Percentiles rank a stretch among this genome's conserved stretches.
phyloP scores from a whole-genome alignment of 2,797 vertebrate genomes.

The Acanthis flammea region DNA sequence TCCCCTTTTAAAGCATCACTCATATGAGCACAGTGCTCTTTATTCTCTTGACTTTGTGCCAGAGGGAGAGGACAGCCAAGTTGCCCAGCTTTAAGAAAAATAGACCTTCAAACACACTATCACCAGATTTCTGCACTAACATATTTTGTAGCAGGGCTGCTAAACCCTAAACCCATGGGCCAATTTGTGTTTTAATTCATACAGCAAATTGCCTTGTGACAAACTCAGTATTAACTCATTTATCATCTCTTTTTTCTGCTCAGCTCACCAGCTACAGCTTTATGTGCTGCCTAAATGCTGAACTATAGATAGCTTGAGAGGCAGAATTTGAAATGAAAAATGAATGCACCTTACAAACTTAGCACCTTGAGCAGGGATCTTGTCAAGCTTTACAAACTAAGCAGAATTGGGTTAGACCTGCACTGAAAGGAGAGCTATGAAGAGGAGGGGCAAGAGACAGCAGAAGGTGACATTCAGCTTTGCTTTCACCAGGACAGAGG shows the following conservation, averaged over 20 bases:
- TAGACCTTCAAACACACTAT: background rate
- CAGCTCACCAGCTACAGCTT: conserved; percentile 24
- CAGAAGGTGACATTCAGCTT: conserved; percentile 31
- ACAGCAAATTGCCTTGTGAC: conserved; percentile 40
- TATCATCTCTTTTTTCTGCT: conserved; percentile 33
- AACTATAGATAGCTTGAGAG: conserved; percentile 15
- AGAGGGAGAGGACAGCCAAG: conserved; percentile 27
- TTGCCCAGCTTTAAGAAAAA: conserved; percentile 8
- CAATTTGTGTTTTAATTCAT: conserved; percentile 58
- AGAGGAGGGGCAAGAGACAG: background rate
- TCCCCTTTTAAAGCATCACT: background rate
- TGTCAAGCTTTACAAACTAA: conserved; percentile 37
- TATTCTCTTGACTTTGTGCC: conserved; percentile 24
- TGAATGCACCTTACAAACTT: conserved; percentile 1
- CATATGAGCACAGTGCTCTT: background rate
- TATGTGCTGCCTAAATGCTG: conserved; percentile 16
- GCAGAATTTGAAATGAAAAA: conserved; percentile 51
- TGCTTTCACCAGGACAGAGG: background rate
- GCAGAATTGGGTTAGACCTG: conserved; percentile 7
- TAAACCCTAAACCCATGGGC: conserved; percentile 17
- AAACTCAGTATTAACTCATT: conserved; percentile 56
- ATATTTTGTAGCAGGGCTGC: background rate
- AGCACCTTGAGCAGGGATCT: background rate
- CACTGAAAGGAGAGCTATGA: background rate
- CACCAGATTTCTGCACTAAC: background rate